A percentile compares a stretch with the other conserved stretches of the same genome.
Evolutionary conservation across 2,888 invertebrate genomes (phyloP).

Genomic region (Trilocha varians): DNA sequence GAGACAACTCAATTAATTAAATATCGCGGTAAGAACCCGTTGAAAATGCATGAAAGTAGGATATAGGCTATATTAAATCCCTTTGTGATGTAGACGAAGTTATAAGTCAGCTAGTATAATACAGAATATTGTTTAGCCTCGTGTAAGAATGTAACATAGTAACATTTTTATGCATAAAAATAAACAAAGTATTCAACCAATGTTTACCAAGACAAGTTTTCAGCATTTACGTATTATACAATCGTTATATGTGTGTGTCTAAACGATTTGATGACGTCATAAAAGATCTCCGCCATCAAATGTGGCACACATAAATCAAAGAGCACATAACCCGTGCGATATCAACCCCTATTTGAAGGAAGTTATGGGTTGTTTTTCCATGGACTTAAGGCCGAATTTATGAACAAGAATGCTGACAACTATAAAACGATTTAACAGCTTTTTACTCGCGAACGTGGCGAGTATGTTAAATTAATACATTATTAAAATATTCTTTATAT

Average conservation of each 20-base stretch:
- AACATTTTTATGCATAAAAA: too few relatives aligned
- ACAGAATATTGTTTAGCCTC: too few relatives aligned
- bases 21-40: too few relatives aligned
- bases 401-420: neutral
- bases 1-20: too few relatives aligned
- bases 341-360: neutral
- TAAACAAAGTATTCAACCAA: too few relatives aligned
- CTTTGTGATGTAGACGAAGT: too few relatives aligned
- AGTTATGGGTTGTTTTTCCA: neutral
- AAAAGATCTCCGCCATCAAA: slow-evolving; percentile 45
- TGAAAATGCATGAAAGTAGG: too few relatives aligned
- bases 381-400: neutral
- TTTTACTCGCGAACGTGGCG: neutral
- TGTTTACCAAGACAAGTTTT: neutral
- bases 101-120: too few relatives aligned
- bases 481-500: slow-evolving; percentile 4
- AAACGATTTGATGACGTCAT: slow-evolving; percentile 55
- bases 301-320: slow-evolving; percentile 39
- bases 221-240: neutral
- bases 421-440: neutral
- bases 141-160: too few relatives aligned
- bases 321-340: neutral
- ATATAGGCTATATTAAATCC: too few relatives aligned
- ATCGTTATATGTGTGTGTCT: slow-evolving; percentile 12
- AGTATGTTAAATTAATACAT: neutral